phyloP scores from a whole-genome alignment of 2,888 invertebrate genomes.

The Salpingus planirostris region DNA sequence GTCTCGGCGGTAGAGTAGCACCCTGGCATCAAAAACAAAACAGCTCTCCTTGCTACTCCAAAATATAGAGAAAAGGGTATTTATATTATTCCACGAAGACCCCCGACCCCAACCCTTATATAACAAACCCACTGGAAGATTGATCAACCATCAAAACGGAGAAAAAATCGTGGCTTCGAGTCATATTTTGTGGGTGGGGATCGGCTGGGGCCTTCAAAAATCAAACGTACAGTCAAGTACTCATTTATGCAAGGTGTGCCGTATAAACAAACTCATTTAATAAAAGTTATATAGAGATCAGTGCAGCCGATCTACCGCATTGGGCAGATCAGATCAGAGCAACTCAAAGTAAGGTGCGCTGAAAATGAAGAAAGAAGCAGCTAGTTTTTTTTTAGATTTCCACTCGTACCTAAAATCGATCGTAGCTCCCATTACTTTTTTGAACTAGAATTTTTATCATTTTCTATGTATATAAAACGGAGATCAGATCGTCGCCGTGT shows the following conservation, averaged over 20 bases:
- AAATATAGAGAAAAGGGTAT: slow-evolving; percentile 21
- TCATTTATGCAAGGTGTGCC: slow-evolving; percentile 47
- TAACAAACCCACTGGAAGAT: no score
- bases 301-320: slow-evolving; percentile 40
- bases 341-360: slow-evolving; percentile 66
- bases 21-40: slow-evolving; percentile 32
- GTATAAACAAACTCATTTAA: slow-evolving; percentile 54
- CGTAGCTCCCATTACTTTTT: no score
- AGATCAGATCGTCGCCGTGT: no score
- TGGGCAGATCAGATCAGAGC: slow-evolving; percentile 42
- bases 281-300: slow-evolving; percentile 41
- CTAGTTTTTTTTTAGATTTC: no score
- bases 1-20: slow-evolving; percentile 9
- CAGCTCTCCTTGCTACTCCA: slow-evolving; percentile 42
- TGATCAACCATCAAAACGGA: no score
- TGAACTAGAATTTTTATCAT: no score
- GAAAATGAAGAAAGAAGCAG: slow-evolving; percentile 59
- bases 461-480: no score
- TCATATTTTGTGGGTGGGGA: no score
- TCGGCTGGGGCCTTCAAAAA: slow-evolving; percentile 1
- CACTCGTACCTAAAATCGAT: slow-evolving; percentile 40
- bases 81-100: slow-evolving; percentile 5
- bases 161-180: no score
- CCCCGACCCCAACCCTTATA: slow-evolving; percentile 3
- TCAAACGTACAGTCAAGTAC: slow-evolving; percentile 23